Percentiles rank a stretch among this genome's conserved stretches.
phyloP scores from a whole-genome alignment of 2,888 invertebrate genomes.

The Amiota minor region DNA sequence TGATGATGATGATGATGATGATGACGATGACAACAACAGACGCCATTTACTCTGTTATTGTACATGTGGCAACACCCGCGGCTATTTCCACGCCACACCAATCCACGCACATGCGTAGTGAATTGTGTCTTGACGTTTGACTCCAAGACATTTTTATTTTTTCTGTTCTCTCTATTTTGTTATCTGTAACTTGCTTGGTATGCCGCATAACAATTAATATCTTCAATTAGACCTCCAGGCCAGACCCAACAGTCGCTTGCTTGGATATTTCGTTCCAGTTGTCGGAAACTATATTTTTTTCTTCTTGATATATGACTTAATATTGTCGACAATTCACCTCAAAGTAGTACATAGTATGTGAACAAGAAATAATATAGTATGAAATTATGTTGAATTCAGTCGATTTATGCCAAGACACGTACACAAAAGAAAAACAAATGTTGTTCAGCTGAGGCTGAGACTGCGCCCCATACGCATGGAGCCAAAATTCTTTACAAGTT shows the following conservation, averaged over 20 bases:
- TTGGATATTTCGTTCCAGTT: conserved; percentile 47
- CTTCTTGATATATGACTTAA: conserved; percentile 58
- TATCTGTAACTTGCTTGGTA: conserved; percentile 40
- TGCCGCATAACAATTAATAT: conserved; percentile 63
- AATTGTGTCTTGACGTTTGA: neutral
- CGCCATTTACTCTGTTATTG: conserved; percentile 1
- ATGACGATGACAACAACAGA: conserved; percentile 9
- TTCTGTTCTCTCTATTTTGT: conserved; percentile 12
- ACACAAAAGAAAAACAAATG: conserved; percentile 33
- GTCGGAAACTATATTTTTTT: conserved; percentile 63
- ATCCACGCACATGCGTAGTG: neutral
- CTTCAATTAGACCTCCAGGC: conserved; percentile 64
- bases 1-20: neutral
- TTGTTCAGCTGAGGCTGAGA: conserved; percentile 35
- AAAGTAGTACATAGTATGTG: neutral
- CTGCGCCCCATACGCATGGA: conserved; percentile 51
- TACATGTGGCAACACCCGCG: conserved; percentile 51
- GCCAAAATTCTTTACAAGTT: neutral
- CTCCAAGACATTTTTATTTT: conserved; percentile 20
- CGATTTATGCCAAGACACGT: conserved; percentile 56
- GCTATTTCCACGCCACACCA: conserved; percentile 47
- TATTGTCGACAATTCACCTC: conserved; percentile 32
- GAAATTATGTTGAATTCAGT: conserved; percentile 43
- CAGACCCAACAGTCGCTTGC: conserved; percentile 31
- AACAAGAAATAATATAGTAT: neutral